Base-by-base conservation (phyloP, 2,888 invertebrate species). In the Scaptomyza parva region DNA sequence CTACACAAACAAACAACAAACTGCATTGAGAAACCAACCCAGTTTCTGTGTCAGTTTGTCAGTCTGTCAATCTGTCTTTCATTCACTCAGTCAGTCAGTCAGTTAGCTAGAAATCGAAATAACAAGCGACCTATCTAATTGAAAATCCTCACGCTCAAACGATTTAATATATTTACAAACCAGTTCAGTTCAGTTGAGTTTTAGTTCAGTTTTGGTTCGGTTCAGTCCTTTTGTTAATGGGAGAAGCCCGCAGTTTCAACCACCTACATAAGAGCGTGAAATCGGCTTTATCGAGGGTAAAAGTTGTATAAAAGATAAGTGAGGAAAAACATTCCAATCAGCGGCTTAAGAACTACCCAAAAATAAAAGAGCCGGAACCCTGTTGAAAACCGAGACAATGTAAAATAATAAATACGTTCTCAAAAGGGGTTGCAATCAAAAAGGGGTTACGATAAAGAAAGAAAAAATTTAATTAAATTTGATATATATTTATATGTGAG, bases 401-500 rank as follows among this genome's bases (percentile, higher is more conserved):
- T 73, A 24, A 53, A 50, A 55, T 48, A 63, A 54, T 35, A 35
- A 28, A n/a, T 28, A 9, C 54, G 48, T 54, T 53, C 18, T 53
- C 53, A 26, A 26, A 14, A 53, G 66, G 70, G 84, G 67, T 75
- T 78, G 55, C n/a, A 30, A 8, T 1, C 20, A 26, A 72, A 66
- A 37, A 37, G 37, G 76, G 76, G 70, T 79, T 76, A 8, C 14
- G n/a, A 14, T 1, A 37, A 14, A 53, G n/a, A 14, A 2, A 37
- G 8, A 53, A 52, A 60, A 77, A 76, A 81, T 78, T 87, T 82
- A 83, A 83, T 83, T 83, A 85, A 83, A 85, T 85, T 85, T 87
- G 72, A 87, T 85, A n/a, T n/a, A n/a, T n/a, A n/a, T n/a, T n/a
- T n/a, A n/a, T n/a, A n/a, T n/a, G n/a, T n/a, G n/a, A n/a, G 45